These are phyloP conservation scores for Eulemur rubriventer DNA, from an alignment of 2,797 vertebrate species.

Conservation along the genomic window DNA sequence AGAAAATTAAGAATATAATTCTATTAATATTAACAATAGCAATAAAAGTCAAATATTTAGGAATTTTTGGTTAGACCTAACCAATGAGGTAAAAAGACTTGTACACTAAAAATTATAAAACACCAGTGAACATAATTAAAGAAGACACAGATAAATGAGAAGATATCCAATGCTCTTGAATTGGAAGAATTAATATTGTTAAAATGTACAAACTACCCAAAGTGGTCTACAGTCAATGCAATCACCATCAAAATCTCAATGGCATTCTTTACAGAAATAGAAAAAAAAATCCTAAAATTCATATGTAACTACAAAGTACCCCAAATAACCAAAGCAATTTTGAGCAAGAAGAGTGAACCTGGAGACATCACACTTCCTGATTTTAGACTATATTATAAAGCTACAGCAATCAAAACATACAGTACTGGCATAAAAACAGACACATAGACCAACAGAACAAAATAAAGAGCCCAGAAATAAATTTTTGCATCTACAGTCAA, in stretches of 20 bases:
- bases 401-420: neutral
- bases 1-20: neutral
- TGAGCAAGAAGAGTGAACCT: too few species aligned
- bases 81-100: neutral
- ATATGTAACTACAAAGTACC: neutral
- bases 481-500: neutral
- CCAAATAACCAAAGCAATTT: neutral
- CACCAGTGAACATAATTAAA: neutral
- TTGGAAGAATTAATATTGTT: neutral
- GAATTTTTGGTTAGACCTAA: neutral
- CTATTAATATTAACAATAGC: neutral
- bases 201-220: neutral
- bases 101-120: neutral
- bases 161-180: neutral
- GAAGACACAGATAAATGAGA: neutral
- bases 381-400: neutral
- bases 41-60: neutral
- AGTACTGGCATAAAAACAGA: neutral
- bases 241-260: neutral
- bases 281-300: neutral
- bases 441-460: neutral
- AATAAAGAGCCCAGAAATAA: neutral
- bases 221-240: neutral
- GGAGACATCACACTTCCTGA: neutral
- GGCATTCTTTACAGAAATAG: neutral